These are phyloP conservation scores for Ooceraea biroi DNA, from an alignment of 1,140 invertebrate genomes.

Conservation along the genomic window DNA sequence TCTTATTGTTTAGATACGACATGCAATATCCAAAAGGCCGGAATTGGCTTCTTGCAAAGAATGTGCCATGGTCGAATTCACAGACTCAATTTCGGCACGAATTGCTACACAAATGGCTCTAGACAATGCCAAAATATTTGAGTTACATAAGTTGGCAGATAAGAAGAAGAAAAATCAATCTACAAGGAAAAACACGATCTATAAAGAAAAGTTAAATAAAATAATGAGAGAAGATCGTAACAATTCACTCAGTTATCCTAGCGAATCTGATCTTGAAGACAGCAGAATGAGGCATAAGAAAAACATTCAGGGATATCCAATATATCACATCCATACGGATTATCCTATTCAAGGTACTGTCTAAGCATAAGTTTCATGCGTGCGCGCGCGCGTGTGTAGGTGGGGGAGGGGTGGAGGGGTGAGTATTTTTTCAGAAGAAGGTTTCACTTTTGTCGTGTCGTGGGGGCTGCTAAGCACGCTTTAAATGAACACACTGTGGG, in stretches of 20 bases:
- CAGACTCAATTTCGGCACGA: constrained; percentile 93
- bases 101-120: constrained; percentile 90
- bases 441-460: no score
- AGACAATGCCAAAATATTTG: constrained; percentile 82
- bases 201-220: no score
- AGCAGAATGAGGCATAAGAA: constrained; percentile 74
- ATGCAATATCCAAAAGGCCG: constrained; percentile 96
- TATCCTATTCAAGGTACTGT: constrained; percentile 79
- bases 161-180: constrained; percentile 83
- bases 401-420: no score
- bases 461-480: no score
- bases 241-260: constrained; percentile 88
- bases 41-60: constrained; percentile 92
- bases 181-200: constrained; percentile 81
- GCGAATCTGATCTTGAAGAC: constrained; percentile 90
- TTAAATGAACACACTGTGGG: no score
- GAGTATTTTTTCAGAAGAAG: no score
- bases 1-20: constrained; percentile 90
- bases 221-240: constrained; percentile 80
- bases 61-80: constrained; percentile 96
- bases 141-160: constrained; percentile 85
- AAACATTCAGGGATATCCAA: constrained; percentile 73
- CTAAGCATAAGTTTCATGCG: neutral
- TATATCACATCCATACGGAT: constrained; percentile 77
- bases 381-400: no score